phyloP scores from a whole-genome alignment of 2,888 invertebrate genomes.

The Metopia argyrocephala region DNA sequence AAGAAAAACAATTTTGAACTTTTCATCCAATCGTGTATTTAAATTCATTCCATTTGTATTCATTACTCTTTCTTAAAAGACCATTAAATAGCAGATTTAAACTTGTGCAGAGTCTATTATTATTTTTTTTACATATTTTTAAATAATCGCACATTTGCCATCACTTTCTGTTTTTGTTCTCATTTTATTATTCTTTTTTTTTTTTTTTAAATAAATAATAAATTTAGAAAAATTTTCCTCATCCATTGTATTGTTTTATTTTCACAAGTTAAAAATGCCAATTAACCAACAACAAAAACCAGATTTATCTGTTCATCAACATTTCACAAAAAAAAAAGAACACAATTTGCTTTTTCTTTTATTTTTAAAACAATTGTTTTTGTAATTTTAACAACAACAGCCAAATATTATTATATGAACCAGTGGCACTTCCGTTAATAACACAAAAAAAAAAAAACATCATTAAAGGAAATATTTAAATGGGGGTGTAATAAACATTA shows the following conservation, averaged over 20 bases:
- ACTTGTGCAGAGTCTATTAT: background rate
- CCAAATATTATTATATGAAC: background rate
- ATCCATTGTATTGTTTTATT: conserved; percentile 20
- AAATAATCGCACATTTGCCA: background rate
- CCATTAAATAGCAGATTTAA: background rate
- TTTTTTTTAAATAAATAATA: conserved; percentile 11
- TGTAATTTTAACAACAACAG: conserved; percentile 7
- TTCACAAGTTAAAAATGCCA: conserved; percentile 54
- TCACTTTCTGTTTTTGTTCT: background rate
- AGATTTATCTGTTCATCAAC: conserved; percentile 47
- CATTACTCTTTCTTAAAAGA: background rate
- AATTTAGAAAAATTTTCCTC: conserved; percentile 16
- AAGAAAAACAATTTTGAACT: too few species aligned
- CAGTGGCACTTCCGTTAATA: conserved; percentile 18
- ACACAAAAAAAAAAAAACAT: background rate
- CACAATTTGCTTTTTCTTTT: conserved; percentile 17
- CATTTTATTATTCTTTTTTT: background rate
- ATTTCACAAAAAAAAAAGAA: conserved; percentile 27
- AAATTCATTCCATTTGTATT: too few species aligned
- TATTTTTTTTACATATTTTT: background rate
- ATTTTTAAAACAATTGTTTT: conserved; percentile 32
- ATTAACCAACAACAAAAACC: conserved; percentile 52
- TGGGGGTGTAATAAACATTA: conserved; percentile 47
- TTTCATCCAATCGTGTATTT: too few species aligned
- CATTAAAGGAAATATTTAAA: conserved; percentile 50